Percentiles rank a stretch among this genome's conserved stretches.
phyloP scores from a whole-genome alignment of 1,140 invertebrate genomes.

The Chionoecetes opilio region DNA sequence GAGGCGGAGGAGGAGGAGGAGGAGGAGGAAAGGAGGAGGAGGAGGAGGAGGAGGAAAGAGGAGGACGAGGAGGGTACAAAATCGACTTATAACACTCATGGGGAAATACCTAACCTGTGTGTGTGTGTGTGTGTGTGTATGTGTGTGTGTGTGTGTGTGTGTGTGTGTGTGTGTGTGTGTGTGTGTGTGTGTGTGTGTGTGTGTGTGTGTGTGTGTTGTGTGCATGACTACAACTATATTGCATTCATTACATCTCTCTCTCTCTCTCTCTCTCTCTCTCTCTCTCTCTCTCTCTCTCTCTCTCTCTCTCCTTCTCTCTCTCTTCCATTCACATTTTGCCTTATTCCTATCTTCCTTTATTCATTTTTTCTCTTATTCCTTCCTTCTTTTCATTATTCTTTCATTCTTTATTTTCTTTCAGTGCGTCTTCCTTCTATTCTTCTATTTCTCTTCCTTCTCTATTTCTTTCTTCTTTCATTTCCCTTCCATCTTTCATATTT shows the following conservation, averaged over 20 bases:
- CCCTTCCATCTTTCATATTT: no score
- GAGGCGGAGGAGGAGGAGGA: neutral
- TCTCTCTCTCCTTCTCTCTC: neutral
- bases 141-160: conserved; percentile 44
- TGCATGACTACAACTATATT: neutral
- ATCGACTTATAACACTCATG: conserved; percentile 15
- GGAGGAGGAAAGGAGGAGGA: neutral
- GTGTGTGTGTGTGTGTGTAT: conserved; percentile 3
- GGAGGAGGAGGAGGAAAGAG: no score
- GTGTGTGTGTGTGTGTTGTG: conserved; percentile 31
- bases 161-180: conserved; percentile 23
- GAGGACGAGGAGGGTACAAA: neutral
- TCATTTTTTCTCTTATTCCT: no score
- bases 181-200: neutral
- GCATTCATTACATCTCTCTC: neutral
- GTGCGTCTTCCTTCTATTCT: neutral
- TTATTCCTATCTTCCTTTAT: no score
- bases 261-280: neutral
- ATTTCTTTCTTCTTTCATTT: neutral
- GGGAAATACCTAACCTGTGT: neutral
- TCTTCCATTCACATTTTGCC: neutral
- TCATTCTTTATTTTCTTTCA: no score
- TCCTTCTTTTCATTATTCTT: no score
- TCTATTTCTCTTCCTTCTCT: no score
- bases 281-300: conserved; percentile 10